A percentile compares a stretch with the other conserved stretches of the same genome.
phyloP scores from a whole-genome alignment of 53 echinoderm and acorn worm genomes.

The Echinarachnius parma region DNA sequence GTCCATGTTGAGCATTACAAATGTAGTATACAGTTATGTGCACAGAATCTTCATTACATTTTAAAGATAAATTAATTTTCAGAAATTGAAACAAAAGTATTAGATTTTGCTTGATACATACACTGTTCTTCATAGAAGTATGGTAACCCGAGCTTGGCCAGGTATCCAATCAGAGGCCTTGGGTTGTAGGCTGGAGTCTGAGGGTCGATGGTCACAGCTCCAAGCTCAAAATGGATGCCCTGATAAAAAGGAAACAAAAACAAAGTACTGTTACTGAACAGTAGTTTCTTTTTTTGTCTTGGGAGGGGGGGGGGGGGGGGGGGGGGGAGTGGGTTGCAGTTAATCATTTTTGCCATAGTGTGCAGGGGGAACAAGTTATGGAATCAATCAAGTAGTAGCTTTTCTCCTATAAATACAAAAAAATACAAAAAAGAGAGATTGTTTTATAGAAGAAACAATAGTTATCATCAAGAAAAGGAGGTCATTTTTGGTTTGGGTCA shows the following conservation, averaged over 20 bases:
- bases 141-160: conserved; percentile 73
- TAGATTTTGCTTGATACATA: conserved; percentile 37
- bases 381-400: no score
- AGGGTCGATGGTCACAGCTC: conserved; percentile 96
- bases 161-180: conserved; percentile 88
- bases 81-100: neutral
- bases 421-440: no score
- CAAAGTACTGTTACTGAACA: neutral
- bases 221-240: conserved; percentile 89
- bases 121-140: conserved; percentile 97
- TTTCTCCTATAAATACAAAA: no score
- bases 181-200: conserved; percentile 87
- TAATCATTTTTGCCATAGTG: no score
- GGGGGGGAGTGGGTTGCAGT: no score
- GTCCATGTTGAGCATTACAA: no score
- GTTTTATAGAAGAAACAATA: no score
- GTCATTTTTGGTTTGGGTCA: no score
- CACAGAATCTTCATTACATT: neutral
- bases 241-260: conserved; percentile 35
- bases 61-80: neutral
- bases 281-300: neutral
- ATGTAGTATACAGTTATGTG: no score
- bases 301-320: no score
- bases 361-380: no score
- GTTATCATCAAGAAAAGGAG: no score